Conservation (phyloP, 2,113 vertebrate genomes). For the Numenius arquata region DNA sequence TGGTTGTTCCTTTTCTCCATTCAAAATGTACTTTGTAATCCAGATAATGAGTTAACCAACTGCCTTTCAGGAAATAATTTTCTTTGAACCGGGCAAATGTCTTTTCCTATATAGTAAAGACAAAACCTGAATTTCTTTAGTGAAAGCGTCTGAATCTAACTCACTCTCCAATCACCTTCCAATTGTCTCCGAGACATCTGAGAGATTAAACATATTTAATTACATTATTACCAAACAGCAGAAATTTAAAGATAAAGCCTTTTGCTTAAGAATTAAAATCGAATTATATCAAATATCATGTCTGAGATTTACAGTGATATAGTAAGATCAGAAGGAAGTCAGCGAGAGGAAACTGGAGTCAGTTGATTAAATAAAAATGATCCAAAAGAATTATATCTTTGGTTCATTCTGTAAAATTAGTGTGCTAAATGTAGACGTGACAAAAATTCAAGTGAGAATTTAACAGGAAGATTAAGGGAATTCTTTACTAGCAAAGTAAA, state of each 20-base stretch:
- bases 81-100: slow-evolving; percentile 6
- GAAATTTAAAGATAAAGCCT: neutral
- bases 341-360: neutral
- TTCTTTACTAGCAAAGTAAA: neutral
- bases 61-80: slow-evolving; percentile 21
- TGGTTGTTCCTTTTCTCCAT: neutral
- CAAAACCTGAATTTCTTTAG: neutral
- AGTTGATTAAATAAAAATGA: slow-evolving; percentile 5
- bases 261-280: neutral
- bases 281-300: neutral
- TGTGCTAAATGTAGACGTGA: neutral
- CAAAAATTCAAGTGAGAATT: neutral
- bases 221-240: neutral
- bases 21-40: neutral
- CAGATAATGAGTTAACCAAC: slow-evolving; percentile 5
- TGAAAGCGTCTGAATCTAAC: neutral
- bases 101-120: neutral
- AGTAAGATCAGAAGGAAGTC: neutral
- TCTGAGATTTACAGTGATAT: neutral
- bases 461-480: neutral
- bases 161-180: neutral
- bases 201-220: neutral
- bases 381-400: neutral
- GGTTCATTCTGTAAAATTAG: neutral
- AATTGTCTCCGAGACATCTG: neutral